Evolutionary conservation across 2,113 vertebrate genomes (phyloP).

Genomic region (Natator depressus): DNA sequence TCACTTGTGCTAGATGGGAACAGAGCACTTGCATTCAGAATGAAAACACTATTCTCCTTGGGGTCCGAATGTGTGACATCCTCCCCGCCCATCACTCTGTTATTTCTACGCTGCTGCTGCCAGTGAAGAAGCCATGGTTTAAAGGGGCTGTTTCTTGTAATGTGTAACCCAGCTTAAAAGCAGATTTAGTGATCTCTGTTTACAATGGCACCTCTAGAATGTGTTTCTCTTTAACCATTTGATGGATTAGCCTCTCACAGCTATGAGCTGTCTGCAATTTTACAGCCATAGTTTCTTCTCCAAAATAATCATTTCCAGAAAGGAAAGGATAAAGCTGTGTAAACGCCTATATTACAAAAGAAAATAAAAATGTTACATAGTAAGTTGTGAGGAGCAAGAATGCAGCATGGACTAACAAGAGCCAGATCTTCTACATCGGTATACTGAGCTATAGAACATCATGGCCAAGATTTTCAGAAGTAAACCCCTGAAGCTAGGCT

Average conservation of each 20-base stretch:
- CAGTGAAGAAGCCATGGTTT: neutral
- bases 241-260: neutral
- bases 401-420: neutral
- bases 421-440: neutral
- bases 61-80: neutral
- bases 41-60: neutral
- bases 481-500: neutral
- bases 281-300: neutral
- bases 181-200: neutral
- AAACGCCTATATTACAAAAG: neutral
- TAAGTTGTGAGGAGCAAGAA: neutral
- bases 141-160: neutral
- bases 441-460: neutral
- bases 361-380: neutral
- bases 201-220: neutral
- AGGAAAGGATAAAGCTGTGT: neutral
- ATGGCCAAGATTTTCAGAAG: neutral
- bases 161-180: neutral
- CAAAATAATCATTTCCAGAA: neutral
- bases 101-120: neutral
- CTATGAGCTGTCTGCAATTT: neutral
- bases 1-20: neutral
- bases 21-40: neutral
- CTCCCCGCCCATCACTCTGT: neutral
- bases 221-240: neutral